Evolutionary conservation across 2,797 vertebrate species (phyloP).

Genomic region (Sitta carolinensis): DNA sequence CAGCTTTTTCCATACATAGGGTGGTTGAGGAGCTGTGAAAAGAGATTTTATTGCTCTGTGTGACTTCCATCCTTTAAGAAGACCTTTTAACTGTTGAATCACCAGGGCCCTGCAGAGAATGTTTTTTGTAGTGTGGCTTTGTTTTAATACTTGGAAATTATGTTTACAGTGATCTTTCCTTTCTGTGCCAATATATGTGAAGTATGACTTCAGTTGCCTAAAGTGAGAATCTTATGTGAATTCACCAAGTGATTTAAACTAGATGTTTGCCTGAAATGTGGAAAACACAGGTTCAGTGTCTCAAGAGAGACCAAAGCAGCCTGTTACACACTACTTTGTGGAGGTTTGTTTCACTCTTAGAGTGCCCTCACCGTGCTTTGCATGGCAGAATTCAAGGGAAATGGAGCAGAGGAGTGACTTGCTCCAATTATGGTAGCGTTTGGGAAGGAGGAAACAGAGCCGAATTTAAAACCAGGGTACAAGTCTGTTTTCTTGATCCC

Average conservation of each 20-base stretch:
- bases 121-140: background rate
- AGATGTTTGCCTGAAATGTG: background rate
- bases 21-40: background rate
- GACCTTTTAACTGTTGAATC: background rate
- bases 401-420: background rate
- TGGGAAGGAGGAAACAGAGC: background rate
- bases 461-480: background rate
- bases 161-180: background rate
- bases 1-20: background rate
- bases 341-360: background rate
- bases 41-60: background rate
- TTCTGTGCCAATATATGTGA: background rate
- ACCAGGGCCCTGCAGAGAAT: background rate
- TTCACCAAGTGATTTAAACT: background rate
- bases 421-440: background rate
- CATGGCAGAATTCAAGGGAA: background rate
- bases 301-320: background rate
- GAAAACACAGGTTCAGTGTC: background rate
- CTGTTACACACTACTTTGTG: background rate
- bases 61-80: background rate
- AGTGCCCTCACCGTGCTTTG: background rate
- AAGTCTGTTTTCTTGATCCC: background rate
- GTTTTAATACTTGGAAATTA: background rate
- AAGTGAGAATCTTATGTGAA: background rate
- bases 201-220: background rate